These are phyloP conservation scores for Alauda arvensis DNA, from an alignment of 2,797 vertebrate species.

Conservation along the genomic window DNA sequence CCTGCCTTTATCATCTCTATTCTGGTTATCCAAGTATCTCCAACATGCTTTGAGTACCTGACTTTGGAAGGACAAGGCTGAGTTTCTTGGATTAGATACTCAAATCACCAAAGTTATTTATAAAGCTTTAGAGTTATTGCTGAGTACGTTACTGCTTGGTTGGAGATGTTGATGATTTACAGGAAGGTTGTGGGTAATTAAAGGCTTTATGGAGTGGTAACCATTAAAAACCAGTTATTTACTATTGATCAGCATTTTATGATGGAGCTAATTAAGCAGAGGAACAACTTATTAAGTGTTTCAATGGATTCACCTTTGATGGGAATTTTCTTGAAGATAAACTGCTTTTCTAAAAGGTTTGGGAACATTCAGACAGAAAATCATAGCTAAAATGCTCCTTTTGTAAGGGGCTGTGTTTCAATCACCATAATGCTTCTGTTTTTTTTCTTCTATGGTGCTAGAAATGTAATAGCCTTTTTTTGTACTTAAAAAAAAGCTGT, in stretches of 20 bases:
- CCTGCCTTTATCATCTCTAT: neutral
- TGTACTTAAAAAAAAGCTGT: neutral
- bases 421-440: neutral
- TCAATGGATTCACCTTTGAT: neutral
- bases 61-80: neutral
- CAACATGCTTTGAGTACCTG: neutral
- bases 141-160: neutral
- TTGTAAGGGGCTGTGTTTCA: neutral
- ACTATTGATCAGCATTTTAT: slow-evolving; percentile 10
- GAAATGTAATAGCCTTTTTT: neutral
- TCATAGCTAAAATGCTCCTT: neutral
- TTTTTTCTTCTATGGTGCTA: neutral
- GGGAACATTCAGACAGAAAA: neutral
- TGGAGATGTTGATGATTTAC: neutral
- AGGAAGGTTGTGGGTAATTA: neutral
- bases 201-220: neutral
- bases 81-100: neutral
- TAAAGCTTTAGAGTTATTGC: neutral
- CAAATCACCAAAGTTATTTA: neutral
- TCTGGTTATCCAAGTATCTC: neutral
- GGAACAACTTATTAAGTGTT: neutral
- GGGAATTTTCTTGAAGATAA: neutral
- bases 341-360: neutral
- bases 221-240: slow-evolving; percentile 21
- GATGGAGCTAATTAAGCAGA: neutral